Evolutionary conservation across 2,888 invertebrate species (phyloP).

Genomic region (Aproaerema taeniolella): DNA sequence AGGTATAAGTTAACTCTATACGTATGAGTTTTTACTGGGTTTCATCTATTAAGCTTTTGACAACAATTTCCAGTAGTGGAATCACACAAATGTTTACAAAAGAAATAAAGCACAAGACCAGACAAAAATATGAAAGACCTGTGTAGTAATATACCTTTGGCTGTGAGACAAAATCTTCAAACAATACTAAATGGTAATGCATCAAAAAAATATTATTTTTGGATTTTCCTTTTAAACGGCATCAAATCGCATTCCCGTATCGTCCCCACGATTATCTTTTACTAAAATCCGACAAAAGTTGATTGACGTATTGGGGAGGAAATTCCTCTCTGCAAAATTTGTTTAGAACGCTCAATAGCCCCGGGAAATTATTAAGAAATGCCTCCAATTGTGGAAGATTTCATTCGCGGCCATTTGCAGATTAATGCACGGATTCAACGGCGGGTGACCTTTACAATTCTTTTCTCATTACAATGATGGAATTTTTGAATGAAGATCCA

Average conservation of each 20-base stretch:
- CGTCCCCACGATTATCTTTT: conserved; percentile 37
- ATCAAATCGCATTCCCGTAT: conserved; percentile 16
- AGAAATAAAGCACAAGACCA: too few species aligned
- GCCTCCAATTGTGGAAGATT: conserved; percentile 39
- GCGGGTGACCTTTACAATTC: neutral
- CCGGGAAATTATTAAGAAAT: conserved; percentile 50
- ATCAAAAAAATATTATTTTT: neutral
- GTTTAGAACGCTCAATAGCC: conserved; percentile 51
- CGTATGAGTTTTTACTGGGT: too few species aligned
- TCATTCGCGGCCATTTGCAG: conserved; percentile 35
- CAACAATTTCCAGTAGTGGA: too few species aligned
- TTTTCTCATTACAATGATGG: neutral
- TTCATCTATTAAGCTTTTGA: too few species aligned
- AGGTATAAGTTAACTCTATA: too few species aligned
- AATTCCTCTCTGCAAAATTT: conserved; percentile 56
- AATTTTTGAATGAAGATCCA: too few species aligned
- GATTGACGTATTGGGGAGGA: conserved; percentile 56
- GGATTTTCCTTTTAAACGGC: neutral
- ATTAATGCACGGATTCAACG: conserved; percentile 27
- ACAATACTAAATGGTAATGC: neutral
- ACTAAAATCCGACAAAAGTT: conserved; percentile 54
- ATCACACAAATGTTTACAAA: too few species aligned
- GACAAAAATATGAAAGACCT: neutral
- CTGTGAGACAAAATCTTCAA: neutral
- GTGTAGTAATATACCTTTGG: neutral